Evolutionary conservation across 92 coral and sea anemone species (phyloP), one percentile per base, ranked within the genome.

Genomic region (Epizoanthus stellaris): DNA sequence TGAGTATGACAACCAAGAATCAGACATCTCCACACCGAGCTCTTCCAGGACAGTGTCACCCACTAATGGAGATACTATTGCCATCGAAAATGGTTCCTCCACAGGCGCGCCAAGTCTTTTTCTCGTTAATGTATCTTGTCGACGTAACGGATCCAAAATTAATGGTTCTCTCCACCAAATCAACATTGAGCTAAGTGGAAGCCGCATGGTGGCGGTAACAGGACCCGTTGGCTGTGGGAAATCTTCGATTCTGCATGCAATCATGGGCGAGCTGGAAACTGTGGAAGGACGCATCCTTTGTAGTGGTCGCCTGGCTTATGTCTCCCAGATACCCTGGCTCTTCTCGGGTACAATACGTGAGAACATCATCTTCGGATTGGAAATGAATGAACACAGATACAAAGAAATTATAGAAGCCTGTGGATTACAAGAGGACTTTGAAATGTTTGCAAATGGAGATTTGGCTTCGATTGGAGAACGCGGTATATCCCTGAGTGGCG

Each of bases 151-250:
- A 45, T 6, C 52, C 9, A 45, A 45, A 45, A 45, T 45, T 5
- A 45, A 45, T 10, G 52, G 52, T 45, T 45, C 52, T 10, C 7
- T 45, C 52, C 11, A 45, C 9, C 52, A 45, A 45, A 45, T 45
- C 52, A 45, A 45, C 52, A 45, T 45, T 39, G 67, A 71, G 21
- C 67, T 80, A 21, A 36, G 43, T 30, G 73, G 72, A 10, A 65
- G 52, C 3, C 73, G 67, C 23, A 63, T 80, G 21, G 52, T 65
- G 20, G 85, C 73, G 52, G 52, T 80, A 42, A 45, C 43, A 34
- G 85, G 85, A 17, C 43, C 85, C 20, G 67, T 74, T n/a, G 87
- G 87, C 19, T 72, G 70, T 73, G 87, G 87, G 8, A 84, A 84
- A 74, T 84, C 87, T 4, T 58, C 81, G 12, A 43, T 84, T 12